Base-by-base conservation (phyloP, 2,888 invertebrate genomes). In the Blastobasis lacticolella region DNA sequence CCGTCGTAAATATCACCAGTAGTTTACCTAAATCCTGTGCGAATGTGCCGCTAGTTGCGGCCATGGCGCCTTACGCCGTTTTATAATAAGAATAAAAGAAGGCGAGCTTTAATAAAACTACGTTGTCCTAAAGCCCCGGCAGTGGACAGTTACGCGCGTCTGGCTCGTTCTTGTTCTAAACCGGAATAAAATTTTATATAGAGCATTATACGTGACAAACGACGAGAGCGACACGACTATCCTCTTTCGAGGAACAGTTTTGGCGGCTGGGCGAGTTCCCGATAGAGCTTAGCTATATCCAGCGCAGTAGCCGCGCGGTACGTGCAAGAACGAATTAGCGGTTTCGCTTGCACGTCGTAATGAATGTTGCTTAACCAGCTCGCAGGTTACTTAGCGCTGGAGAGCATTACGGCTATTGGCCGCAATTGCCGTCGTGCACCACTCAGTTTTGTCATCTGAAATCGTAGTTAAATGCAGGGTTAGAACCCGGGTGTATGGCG, bases 191-290 rank as follows among this genome's bases (percentile, higher is more conserved):
- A 75, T 77, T 78, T 80, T 80, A 79, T 77, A 75, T 73, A 64
- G 70, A 68, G 72, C 75, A 81, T 80, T 81, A 79, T 77, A 75
- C 69, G 75, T 78, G 78, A 81, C 75, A 78, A 81, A 77, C 74
- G 75, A 73, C 70, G 66, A 61, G 69, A 72, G 75, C 73, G 75
- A 75, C 74, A 75, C 70, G 70, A 73, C 71, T 75, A 75, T 69
- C 73, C 72, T 73, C 65, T 74, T 68, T 69, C 64, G 59, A 68
- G 65, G 64, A 66, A 68, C 69, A 64, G 63, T 70, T 64, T 64
- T 55, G 63, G 66, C 64, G 55, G 59, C 63, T 59, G 55, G 68
- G 69, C 62, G 66, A 62, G 62, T 59, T 66, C 49, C 46, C 49
- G 40, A 51, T 49, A 10, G 37, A 46, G 46, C 50, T 45, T 49